Conservation (phyloP, 2,888 invertebrate species). For the Dysmachus trigonus region DNA sequence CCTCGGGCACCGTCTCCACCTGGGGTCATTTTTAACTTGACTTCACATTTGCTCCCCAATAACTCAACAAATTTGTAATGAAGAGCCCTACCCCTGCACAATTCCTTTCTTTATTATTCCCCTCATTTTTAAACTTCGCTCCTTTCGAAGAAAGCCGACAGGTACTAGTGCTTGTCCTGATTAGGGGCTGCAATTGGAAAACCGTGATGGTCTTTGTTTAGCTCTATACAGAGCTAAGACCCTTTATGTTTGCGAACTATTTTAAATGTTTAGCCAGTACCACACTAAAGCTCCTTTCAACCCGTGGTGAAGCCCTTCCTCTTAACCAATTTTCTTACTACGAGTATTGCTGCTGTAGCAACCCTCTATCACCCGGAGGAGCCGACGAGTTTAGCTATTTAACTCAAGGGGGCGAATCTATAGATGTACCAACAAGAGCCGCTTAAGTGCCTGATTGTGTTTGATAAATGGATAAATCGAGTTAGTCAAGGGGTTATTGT, state of each 20-base stretch:
- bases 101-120: not conserved
- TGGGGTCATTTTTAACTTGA: slow-evolving; percentile 14
- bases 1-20: not conserved
- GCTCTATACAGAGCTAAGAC: not conserved
- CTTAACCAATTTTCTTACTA: not conserved
- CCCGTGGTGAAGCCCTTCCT: not conserved
- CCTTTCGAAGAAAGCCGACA: not conserved
- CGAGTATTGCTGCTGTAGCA: slow-evolving; percentile 2
- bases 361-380: not conserved
- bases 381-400: not conserved
- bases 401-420: slow-evolving; percentile 13
- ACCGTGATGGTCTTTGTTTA: not conserved
- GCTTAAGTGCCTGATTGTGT: slow-evolving; percentile 41
- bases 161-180: not conserved
- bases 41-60: not conserved
- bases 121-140: not conserved
- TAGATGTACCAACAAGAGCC: slow-evolving; percentile 35
- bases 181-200: not conserved
- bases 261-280: not conserved
- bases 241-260: not conserved
- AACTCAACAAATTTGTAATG: not conserved
- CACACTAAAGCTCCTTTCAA: not conserved
- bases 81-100: not conserved
- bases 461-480: slow-evolving; percentile 42
- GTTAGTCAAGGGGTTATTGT: slow-evolving; percentile 42